These are phyloP conservation scores for Montipora capitata DNA, from an alignment of 92 coral and sea anemone species.

Conservation along the genomic window DNA sequence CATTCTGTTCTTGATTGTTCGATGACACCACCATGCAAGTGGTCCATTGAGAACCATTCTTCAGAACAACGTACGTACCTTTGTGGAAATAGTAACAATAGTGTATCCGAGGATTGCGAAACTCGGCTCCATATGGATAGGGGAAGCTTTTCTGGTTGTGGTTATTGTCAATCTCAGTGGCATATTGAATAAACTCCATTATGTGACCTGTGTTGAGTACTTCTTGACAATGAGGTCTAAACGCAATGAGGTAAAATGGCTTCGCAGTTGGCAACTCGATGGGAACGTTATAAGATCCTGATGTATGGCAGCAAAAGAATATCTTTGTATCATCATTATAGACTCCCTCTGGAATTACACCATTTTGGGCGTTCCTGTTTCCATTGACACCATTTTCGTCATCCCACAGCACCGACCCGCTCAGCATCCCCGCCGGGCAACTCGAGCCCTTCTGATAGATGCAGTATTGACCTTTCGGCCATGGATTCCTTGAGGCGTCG, in stretches of 20 bases:
- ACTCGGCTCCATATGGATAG: constrained; percentile 21
- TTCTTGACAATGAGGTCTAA: constrained; percentile 49
- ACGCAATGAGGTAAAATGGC: constrained; percentile 71
- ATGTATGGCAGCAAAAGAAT: constrained; percentile 56
- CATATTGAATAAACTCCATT: constrained; percentile 58
- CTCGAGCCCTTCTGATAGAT: constrained; percentile 71
- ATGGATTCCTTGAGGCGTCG: constrained; percentile 29
- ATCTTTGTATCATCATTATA: constrained; percentile 64
- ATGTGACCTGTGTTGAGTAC: constrained; percentile 45
- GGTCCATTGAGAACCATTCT: background rate
- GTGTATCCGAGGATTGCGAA: constrained; percentile 1
- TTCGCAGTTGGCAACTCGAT: constrained; percentile 53
- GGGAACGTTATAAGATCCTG: background rate
- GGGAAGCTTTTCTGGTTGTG: background rate
- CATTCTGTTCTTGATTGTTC: too few relatives aligned
- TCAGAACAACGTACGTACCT: background rate
- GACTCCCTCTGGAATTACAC: constrained; percentile 77
- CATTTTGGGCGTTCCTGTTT: constrained; percentile 47
- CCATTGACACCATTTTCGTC: constrained; percentile 41
- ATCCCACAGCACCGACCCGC: constrained; percentile 78
- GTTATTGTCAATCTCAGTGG: constrained; percentile 35
- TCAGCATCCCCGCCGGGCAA: constrained; percentile 69
- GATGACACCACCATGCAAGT: too few relatives aligned
- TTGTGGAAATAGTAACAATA: constrained; percentile 74
- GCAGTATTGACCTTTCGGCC: constrained; percentile 87